Conservation (phyloP, 2,113 vertebrate species). For the Ginglymostoma cirratum region DNA sequence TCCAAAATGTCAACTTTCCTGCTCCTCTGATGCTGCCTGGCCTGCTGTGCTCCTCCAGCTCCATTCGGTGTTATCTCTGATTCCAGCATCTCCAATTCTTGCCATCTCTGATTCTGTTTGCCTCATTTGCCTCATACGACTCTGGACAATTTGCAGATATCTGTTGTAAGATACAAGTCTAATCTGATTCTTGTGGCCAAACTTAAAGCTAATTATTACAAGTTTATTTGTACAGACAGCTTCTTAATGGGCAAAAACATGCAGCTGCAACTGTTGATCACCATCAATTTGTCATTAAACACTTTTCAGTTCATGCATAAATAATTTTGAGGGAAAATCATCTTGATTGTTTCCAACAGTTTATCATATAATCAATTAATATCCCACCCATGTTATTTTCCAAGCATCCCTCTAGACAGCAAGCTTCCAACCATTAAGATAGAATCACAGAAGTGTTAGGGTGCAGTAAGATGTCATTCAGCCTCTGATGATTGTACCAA, state of each 20-base stretch:
- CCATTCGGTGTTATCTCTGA: too few species aligned
- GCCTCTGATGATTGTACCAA: too few species aligned
- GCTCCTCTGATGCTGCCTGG: too few species aligned
- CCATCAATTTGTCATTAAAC: neutral
- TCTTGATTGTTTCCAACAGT: neutral
- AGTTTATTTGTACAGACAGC: neutral
- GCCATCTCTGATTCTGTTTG: too few species aligned
- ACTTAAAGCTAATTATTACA: neutral
- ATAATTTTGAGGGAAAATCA: neutral
- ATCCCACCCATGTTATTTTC: neutral
- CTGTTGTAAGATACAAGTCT: neutral
- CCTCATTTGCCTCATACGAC: neutral
- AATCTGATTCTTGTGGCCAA: neutral
- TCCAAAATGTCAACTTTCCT: too few species aligned
- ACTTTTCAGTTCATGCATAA: neutral
- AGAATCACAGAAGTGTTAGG: too few species aligned
- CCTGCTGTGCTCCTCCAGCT: too few species aligned
- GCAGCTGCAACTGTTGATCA: neutral
- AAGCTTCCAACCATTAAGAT: neutral
- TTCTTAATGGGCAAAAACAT: neutral
- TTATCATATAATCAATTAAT: neutral
- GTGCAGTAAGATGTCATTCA: too few species aligned
- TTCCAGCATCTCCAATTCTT: too few species aligned
- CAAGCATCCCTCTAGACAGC: neutral
- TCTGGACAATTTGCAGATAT: neutral